Evolutionary conservation across 1,140 invertebrate species (phyloP).

Genomic region (Fopius arisanus): DNA sequence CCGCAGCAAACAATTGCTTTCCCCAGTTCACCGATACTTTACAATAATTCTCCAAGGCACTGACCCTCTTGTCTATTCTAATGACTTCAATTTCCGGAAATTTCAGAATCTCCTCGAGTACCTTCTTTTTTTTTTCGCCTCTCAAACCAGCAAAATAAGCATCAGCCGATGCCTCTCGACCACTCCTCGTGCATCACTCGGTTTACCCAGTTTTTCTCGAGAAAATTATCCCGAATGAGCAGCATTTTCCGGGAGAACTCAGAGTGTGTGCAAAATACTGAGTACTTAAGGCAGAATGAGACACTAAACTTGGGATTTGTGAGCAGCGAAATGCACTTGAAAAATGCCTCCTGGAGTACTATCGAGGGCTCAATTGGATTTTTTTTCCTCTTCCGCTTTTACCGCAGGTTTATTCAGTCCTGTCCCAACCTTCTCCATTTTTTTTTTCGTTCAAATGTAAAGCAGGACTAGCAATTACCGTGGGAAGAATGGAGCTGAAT

Average conservation of each 20-base stretch:
- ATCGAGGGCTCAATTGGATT: not conserved
- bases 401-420: not conserved
- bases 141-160: too few species aligned
- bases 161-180: too few species aligned
- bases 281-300: not conserved
- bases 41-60: not conserved
- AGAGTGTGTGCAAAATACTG: not conserved
- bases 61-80: not conserved
- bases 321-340: too few species aligned
- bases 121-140: not conserved
- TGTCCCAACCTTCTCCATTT: not conserved
- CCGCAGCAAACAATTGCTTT: conserved; percentile 3
- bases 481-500: not conserved
- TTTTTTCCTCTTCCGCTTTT: too few species aligned
- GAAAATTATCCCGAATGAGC: not conserved
- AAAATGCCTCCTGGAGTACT: too few species aligned
- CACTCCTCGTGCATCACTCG: too few species aligned
- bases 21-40: not conserved
- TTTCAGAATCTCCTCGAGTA: not conserved
- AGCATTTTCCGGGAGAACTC: not conserved
- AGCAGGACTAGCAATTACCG: not conserved
- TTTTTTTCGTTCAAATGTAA: not conserved
- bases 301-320: not conserved
- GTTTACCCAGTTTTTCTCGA: too few species aligned
- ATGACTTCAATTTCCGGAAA: conserved; percentile 13